Base-by-base conservation (phyloP, 2,888 invertebrate genomes). In the Dryobotodes eremita region DNA sequence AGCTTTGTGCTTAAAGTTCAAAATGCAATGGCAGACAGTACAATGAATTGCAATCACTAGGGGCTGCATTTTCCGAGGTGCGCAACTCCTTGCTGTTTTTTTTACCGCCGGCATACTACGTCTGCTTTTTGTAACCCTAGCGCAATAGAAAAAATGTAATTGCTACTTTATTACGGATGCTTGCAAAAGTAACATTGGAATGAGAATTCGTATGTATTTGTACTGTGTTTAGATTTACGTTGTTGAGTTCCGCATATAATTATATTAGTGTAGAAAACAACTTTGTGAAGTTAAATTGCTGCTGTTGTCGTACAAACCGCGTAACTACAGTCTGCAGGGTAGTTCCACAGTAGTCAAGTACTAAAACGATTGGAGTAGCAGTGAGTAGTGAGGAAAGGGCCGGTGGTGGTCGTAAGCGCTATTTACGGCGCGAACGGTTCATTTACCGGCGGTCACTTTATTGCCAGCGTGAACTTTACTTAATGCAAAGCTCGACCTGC, bases 381-480 rank as follows among this genome's bases (percentile, higher is more conserved):
- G 90, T 86, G 85, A 89, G 90, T 87, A 89, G 82, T 83, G 89
- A 90, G 87, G 87, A 91, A 89, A 92, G 91, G 90, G 88, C 90
- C 90, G 86, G 91, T 90, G 90, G 90, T 91, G 91, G 91, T 91
- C 93, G 93, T 94, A 93, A 94, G 92, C 91, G 91, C 92, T 95
- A 94, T 95, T 96, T 95, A 95, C 93, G 92, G 92, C 89, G 81
- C 86, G 87, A 90, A 93, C 93, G 94, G 94, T 93, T 94, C 93
- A 94, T 94, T 95, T 93, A 92, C 92, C 91, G 91, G 88, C 92
- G 92, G 93, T 93, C 92, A 93, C 92, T 94, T 93, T 94, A 95
- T 93, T 91, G 85, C 88, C 72, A 80, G 85, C 84, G 88, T 93
- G 92, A 94, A 94, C 93, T 95, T 95, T 92, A 93, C 91, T 93